Percentiles rank a stretch among this genome's conserved stretches.
Conservation (phyloP, 2,888 invertebrate genomes). For the Euclidia mi region DNA sequence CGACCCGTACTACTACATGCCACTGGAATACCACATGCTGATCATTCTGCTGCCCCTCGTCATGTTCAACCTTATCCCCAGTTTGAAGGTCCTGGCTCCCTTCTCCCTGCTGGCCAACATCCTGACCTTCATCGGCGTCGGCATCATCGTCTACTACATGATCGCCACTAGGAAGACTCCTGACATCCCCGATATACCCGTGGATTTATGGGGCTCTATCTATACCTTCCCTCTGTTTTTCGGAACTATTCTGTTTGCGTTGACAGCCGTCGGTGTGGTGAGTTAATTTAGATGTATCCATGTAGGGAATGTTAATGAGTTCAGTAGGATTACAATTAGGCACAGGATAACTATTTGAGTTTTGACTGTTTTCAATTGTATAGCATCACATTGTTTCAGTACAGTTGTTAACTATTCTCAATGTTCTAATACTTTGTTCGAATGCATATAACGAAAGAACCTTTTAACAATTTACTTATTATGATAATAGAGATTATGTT, state of each 20-base stretch:
- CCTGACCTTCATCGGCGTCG: slow-evolving; percentile 94
- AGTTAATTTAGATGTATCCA: slow-evolving; percentile 67
- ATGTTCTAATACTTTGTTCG: too few relatives aligned
- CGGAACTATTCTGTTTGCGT: slow-evolving; percentile 97
- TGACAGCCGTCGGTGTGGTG: slow-evolving; percentile 95
- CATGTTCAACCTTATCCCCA: slow-evolving; percentile 93
- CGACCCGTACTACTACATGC: slow-evolving; percentile 64
- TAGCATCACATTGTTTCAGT: too few relatives aligned
- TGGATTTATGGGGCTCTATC: too few relatives aligned
- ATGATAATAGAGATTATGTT: too few relatives aligned
- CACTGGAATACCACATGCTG: slow-evolving; percentile 91
- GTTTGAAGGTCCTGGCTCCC: slow-evolving; percentile 94
- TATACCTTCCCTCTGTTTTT: slow-evolving; percentile 76
- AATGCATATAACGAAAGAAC: too few relatives aligned
- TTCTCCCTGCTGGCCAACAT: slow-evolving; percentile 95
- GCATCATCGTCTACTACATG: slow-evolving; percentile 93
- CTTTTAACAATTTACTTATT: too few relatives aligned
- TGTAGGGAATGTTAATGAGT: too few relatives aligned
- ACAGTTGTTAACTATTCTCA: neutral
- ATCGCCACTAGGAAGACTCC: slow-evolving; percentile 40
- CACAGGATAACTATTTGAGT: too few relatives aligned
- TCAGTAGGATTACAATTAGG: too few relatives aligned
- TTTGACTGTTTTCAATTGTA: too few relatives aligned
- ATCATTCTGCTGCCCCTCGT: slow-evolving; percentile 92
- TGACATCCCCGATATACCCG: too few relatives aligned